Percentiles rank a stretch among this genome's conserved stretches.
Evolutionary conservation across 2,888 invertebrate genomes (phyloP).

Genomic region (Drosophila paramelanica): DNA sequence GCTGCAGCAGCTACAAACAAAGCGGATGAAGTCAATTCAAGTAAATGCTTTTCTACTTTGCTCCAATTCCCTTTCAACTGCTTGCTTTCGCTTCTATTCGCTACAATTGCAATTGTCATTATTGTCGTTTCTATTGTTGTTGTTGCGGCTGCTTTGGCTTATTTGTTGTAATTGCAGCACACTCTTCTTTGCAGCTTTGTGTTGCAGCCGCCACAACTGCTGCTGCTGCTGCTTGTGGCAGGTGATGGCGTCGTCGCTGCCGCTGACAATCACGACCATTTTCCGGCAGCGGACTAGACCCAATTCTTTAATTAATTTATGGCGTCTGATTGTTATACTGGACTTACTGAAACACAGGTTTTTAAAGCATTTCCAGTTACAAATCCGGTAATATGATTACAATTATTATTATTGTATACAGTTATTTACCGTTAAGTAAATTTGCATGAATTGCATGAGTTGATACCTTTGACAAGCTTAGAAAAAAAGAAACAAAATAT

Average conservation of each 20-base stretch:
- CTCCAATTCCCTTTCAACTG: constrained; percentile 48
- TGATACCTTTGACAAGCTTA: too few species aligned
- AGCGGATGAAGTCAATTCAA: constrained; percentile 79
- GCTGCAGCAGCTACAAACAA: constrained; percentile 46
- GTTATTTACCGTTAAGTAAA: too few species aligned
- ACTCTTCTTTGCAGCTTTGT: constrained; percentile 48
- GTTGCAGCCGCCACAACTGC: neutral
- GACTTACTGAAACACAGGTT: neutral
- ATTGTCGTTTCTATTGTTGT: constrained; percentile 35
- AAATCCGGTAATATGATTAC: neutral
- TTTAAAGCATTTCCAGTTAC: neutral
- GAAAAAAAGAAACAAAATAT: too few species aligned
- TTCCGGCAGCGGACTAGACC: constrained; percentile 23
- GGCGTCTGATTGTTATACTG: constrained; percentile 1
- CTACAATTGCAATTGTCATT: constrained; percentile 62
- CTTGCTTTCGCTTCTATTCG: constrained; percentile 24
- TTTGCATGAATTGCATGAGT: too few species aligned
- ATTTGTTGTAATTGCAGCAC: constrained; percentile 59
- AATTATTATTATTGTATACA: too few species aligned
- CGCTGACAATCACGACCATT: constrained; percentile 58
- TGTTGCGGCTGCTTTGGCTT: constrained; percentile 45
- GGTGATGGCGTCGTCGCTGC: constrained; percentile 45
- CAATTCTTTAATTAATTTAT: constrained; percentile 39
- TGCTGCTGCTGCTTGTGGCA: constrained; percentile 50
- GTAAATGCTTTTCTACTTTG: constrained; percentile 69